A percentile compares a stretch with the other conserved stretches of the same genome.
These are phyloP conservation scores for Octopus sinensis DNA, from an alignment of 1,140 invertebrate genomes.

Conservation along the genomic window DNA sequence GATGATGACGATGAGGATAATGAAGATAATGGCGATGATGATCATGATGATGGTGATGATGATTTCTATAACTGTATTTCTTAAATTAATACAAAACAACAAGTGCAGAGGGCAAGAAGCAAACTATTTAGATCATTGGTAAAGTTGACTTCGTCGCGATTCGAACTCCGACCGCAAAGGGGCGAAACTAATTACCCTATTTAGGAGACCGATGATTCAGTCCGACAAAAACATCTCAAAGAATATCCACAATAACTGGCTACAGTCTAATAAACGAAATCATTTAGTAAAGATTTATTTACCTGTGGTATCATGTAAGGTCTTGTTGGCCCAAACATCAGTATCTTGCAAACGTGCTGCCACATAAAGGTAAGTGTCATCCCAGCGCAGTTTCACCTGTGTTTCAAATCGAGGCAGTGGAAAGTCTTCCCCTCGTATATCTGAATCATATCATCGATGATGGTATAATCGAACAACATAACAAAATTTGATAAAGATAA, in stretches of 20 bases:
- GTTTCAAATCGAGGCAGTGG: conserved; percentile 30
- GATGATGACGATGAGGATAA: neutral
- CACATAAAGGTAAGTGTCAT: conserved; percentile 34
- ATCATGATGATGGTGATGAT: neutral
- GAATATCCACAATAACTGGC: no score
- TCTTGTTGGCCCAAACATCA: conserved; percentile 37
- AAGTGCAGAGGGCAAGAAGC: no score
- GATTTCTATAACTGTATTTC: no score
- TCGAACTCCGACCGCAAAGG: no score
- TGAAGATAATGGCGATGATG: neutral
- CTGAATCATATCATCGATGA: conserved; percentile 17
- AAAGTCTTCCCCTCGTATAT: conserved; percentile 31
- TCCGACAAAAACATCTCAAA: no score
- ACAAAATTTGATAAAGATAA: neutral
- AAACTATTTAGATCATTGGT: no score
- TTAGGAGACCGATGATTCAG: no score
- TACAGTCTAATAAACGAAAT: neutral
- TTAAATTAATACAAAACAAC: no score
- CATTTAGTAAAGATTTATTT: conserved; percentile 7
- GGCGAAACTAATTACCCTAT: no score
- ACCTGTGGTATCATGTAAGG: conserved; percentile 35
- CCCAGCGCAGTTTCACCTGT: conserved; percentile 37
- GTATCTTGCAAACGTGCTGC: conserved; percentile 35
- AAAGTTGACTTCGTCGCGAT: no score
- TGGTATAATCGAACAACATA: neutral